These are phyloP conservation scores for Lemur catta DNA, from an alignment of 2,797 vertebrate genomes.

Conservation along the genomic window DNA sequence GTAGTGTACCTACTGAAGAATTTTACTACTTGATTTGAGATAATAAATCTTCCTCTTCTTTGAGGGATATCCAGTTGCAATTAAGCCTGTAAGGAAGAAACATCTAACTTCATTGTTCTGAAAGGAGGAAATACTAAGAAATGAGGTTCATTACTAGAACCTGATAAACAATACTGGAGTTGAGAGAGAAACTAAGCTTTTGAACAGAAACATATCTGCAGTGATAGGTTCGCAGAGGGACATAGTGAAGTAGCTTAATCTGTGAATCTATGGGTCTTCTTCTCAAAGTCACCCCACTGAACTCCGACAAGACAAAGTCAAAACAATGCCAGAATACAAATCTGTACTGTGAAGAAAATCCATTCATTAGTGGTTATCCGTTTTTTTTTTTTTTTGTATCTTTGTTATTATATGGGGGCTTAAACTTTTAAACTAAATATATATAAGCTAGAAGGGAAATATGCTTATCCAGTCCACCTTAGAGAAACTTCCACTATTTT, in stretches of 20 bases:
- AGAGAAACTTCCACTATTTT: not conserved
- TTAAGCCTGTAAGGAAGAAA: not conserved
- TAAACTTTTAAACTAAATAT: not conserved
- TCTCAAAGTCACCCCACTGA: not conserved
- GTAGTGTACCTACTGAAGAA: not conserved
- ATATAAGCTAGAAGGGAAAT: not conserved
- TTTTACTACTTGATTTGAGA: not conserved
- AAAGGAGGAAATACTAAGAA: not conserved
- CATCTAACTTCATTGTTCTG: not conserved
- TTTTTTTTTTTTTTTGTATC: not conserved
- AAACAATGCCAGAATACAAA: not conserved
- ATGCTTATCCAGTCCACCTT: not conserved
- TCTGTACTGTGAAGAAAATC: not conserved
- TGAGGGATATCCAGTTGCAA: not conserved
- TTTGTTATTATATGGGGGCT: not conserved
- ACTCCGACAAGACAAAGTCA: fast-evolving
- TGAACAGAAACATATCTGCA: not conserved
- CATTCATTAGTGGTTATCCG: not conserved
- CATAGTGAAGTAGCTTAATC: not conserved
- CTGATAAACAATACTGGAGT: not conserved
- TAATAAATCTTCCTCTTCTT: not conserved
- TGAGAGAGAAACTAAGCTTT: not conserved
- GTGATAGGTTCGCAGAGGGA: not conserved
- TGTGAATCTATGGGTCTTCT: not conserved
- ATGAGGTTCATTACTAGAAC: not conserved